These are phyloP conservation scores for Drosophila pallidifrons DNA, from an alignment of 1,140 invertebrate genomes.

Conservation along the genomic window DNA sequence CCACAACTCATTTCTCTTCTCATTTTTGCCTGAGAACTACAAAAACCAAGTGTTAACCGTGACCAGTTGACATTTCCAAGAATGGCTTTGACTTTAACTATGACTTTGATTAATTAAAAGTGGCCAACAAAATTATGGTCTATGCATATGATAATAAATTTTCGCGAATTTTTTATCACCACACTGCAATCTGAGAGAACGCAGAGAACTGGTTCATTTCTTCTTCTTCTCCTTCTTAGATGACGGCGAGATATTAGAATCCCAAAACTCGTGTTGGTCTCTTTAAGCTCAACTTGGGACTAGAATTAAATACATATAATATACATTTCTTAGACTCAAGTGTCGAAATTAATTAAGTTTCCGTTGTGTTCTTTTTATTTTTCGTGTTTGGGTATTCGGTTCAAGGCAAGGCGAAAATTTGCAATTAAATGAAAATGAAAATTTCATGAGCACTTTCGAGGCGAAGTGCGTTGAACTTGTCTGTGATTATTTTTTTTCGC, in stretches of 20 bases:
- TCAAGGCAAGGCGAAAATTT: constrained; percentile 70
- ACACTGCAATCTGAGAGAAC: constrained; percentile 46
- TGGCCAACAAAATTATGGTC: constrained; percentile 43
- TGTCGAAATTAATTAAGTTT: constrained; percentile 30
- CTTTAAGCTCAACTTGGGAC: background rate
- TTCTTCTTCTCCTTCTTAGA: constrained; percentile 4
- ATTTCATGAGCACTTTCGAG: constrained; percentile 64
- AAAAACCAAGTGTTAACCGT: constrained; percentile 2
- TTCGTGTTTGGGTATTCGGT: constrained; percentile 2
- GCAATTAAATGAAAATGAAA: constrained; percentile 82
- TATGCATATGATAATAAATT: constrained; percentile 60
- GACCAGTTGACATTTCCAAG: constrained; percentile 10
- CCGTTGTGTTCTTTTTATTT: background rate
- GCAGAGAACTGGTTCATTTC: constrained; percentile 34
- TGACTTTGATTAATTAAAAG: constrained; percentile 49
- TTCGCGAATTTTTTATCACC: constrained; percentile 37
- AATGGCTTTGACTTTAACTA: constrained; percentile 13
- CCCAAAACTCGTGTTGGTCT: background rate
- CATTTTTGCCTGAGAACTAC: too few relatives aligned
- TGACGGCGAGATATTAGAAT: constrained; percentile 17
- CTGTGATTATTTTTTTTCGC: background rate
- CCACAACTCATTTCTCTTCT: constrained; percentile 7
- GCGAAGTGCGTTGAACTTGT: constrained; percentile 61
- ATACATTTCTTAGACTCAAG: constrained; percentile 9
- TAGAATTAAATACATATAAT: background rate